Percentiles rank a stretch among this genome's conserved stretches.
These are phyloP conservation scores for Pseudochaenichthys georgianus DNA, from an alignment of 2,797 vertebrate genomes.

Conservation along the genomic window DNA sequence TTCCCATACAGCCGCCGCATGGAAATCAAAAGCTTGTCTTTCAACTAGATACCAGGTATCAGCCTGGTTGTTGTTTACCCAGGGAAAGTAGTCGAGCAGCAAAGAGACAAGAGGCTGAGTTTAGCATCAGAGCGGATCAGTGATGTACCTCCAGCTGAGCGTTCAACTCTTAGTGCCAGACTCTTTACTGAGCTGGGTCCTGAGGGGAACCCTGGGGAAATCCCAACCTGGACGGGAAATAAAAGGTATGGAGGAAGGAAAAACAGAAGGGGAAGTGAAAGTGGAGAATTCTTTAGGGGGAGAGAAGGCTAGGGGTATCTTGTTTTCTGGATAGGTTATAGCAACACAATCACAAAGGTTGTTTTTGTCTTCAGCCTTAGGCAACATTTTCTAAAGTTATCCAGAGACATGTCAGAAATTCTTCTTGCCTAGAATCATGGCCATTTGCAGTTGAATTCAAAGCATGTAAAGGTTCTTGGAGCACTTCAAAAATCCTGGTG, in stretches of 20 bases:
- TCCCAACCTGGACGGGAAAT: constrained; percentile 34
- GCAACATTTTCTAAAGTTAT: constrained; percentile 34
- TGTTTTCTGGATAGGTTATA: constrained; percentile 2
- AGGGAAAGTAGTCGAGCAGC: constrained; percentile 13
- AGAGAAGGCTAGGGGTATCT: constrained; percentile 9
- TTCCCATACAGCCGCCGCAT: constrained; percentile 13
- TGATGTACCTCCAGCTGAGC: constrained; percentile 49
- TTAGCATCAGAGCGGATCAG: constrained; percentile 44
- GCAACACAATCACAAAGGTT: background rate
- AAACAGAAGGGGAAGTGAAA: background rate
- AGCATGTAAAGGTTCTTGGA: constrained; percentile 22
- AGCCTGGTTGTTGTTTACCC: constrained; percentile 28
- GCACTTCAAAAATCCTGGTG: constrained; percentile 45
- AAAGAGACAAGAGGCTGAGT: constrained; percentile 39
- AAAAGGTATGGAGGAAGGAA: constrained; percentile 1
- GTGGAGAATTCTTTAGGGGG: constrained; percentile 15
- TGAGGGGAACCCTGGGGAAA: constrained; percentile 50
- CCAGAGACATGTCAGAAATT: constrained; percentile 11
- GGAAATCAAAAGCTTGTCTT: constrained; percentile 27
- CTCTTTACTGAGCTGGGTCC: constrained; percentile 27
- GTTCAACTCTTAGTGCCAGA: constrained; percentile 35
- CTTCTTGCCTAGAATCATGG: constrained; percentile 8
- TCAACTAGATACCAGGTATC: constrained; percentile 32
- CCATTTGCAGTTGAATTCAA: constrained; percentile 23
- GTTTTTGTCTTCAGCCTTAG: constrained; percentile 24